Evolutionary conservation across 2,888 invertebrate genomes (phyloP), one percentile per base, ranked within the genome.

Genomic region (Hypena proboscidalis): DNA sequence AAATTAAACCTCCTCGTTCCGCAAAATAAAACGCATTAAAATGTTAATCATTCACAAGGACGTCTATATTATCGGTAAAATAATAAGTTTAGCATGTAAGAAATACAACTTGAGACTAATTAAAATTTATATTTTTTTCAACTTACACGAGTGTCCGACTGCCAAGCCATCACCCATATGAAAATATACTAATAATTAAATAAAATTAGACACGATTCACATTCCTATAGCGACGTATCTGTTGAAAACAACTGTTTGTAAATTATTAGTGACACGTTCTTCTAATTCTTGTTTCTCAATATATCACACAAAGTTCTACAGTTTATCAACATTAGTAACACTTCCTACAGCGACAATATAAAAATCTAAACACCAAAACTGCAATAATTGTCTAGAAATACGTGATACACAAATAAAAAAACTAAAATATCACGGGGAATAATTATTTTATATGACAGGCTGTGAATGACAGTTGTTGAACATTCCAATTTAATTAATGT

Each of bases 151-250:
- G 87, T 85, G 82, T 90, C 90, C 83, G 86, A 84, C 83, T 90
- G 90, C 90, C 90, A 90, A 90, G 90, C 90, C 90, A 90, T 90
- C 83, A 90, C 90, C 90, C 90, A 90, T 90, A 85, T 83, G 89
- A 84, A 83, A 78, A 77, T 81, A 74, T 75, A 88, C 89, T 85
- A 83, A 77, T 83, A 84, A 77, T 72, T 74, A 74, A 80, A 80
- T 75, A 69, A 67, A 86, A 82, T 78, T 66, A 71, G 72, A 80
- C 80, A 83, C 82, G 80, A 83, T 86, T 80, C 83, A 81, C 78
- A 84, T 88, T 85, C 83, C 85, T 83, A 79, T 69, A 74, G 68
- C 75, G 79, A 82, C 76, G 78, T 82, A 84, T 80, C 48, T 77
- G 73, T 80, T 76, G 77, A 77, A 77, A 83, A 85, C 83, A 86